Evolutionary conservation across 2,797 vertebrate genomes (phyloP), one percentile per base, ranked within the genome.

Genomic region (Syncerus caffer): DNA sequence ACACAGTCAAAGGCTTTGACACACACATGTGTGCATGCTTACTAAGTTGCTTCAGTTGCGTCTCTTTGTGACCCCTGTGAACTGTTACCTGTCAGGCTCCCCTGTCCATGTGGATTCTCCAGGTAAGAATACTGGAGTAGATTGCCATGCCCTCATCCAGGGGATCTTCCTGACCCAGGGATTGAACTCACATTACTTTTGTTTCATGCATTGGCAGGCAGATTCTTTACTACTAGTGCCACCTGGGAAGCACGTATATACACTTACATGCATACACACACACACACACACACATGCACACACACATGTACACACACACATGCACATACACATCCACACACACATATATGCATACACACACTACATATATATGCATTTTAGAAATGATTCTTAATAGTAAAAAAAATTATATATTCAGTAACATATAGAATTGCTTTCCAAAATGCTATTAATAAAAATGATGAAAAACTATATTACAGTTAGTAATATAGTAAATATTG

Each of bases 311-410:
- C 2, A 9, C 17, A 62, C 3, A n/a, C 10, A 57, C 1, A 14
- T 1, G 45, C 7, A 12, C 27, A 47, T 6, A 51, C 14, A 25
- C 2, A 29, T 5, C 42, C 14, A 51, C 2, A 38, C 2, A 9
- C 17, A 62, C 3, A n/a, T 14, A 57, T 1, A 14, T 1, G 45
- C 7, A 12, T 34, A 47, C 8, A 51, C 14, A 25, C 2, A 23
- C 38, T 4, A 21, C 53, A 13, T 4, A 55, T 6, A 38, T 55
- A 57, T 6, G 12, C 57, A 74, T 62, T 85, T 80, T 16, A 15
- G 47, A 31, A 92, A 34, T 85, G 80, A 89, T 31, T 57, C 7
- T 23, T 74, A 50, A n/a, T 55, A 85, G 42, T 19, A 85, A 93
- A 62, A 50, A 50, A 55, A 76, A 15, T 89, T 74, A 89, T 53